These are phyloP conservation scores for Apotomis capreana DNA, from an alignment of 2,888 invertebrate species.

Conservation along the genomic window DNA sequence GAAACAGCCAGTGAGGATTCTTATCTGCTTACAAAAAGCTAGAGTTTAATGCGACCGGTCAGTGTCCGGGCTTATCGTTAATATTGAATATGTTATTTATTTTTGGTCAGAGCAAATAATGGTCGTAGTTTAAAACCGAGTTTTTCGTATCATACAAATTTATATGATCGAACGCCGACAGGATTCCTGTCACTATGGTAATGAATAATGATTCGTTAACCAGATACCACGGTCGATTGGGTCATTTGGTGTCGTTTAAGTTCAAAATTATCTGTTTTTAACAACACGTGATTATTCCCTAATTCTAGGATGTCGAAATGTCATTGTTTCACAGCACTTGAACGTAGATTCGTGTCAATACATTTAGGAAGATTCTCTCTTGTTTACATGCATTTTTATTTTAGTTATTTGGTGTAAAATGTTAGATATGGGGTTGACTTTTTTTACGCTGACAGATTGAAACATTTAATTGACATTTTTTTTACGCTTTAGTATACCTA, in stretches of 20 bases:
- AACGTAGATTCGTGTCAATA: constrained; percentile 67
- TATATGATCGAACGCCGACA: constrained; percentile 15
- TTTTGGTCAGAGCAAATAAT: constrained; percentile 36
- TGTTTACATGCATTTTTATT: constrained; percentile 56
- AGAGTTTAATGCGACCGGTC: constrained; percentile 51
- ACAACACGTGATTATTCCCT: constrained; percentile 47
- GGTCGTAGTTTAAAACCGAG: constrained; percentile 15
- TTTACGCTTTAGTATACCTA: constrained; percentile 18
- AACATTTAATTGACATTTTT: constrained; percentile 16
- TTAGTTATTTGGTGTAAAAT: constrained; percentile 49
- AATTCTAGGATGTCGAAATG: constrained; percentile 52
- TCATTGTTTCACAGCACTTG: constrained; percentile 63
- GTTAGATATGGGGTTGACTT: constrained; percentile 16
- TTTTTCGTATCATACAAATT: constrained; percentile 15
- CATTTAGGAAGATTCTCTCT: constrained; percentile 59
- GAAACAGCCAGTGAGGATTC: constrained; percentile 48
- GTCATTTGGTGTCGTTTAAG: constrained; percentile 26
- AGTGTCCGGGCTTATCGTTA: constrained; percentile 54
- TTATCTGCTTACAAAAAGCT: constrained; percentile 50
- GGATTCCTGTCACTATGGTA: constrained; percentile 4
- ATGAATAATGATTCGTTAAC: constrained; percentile 12
- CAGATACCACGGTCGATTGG: constrained; percentile 8
- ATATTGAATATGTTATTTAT: constrained; percentile 39
- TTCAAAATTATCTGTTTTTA: constrained; percentile 51
- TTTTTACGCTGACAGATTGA: constrained; percentile 31